Evolutionary conservation across 2,888 invertebrate species (phyloP).

Genomic region (Mantis religiosa): DNA sequence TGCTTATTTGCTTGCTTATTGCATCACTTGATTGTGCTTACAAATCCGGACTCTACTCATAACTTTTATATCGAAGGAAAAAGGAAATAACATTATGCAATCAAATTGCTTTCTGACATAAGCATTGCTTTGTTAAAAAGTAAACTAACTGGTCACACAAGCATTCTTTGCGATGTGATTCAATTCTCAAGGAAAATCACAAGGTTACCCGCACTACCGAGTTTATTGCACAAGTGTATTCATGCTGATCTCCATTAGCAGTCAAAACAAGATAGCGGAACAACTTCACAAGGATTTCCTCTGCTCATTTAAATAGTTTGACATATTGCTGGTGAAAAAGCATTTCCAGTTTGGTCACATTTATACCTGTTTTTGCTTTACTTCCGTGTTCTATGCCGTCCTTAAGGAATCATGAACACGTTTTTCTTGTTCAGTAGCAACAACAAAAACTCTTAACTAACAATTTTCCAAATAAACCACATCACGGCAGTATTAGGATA

Average conservation of each 20-base stretch:
- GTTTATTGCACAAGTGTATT: not conserved
- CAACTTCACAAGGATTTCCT: not conserved
- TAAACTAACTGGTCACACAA: not conserved
- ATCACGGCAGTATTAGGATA: too few relatives aligned
- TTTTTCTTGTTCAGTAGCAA: too few relatives aligned
- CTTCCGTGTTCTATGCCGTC: not conserved
- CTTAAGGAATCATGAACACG: not conserved
- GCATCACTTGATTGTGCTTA: too few relatives aligned
- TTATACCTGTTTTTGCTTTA: not conserved
- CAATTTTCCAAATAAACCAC: too few relatives aligned
- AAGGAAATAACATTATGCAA: too few relatives aligned
- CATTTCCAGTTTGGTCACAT: not conserved
- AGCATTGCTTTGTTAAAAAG: too few relatives aligned
- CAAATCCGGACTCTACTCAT: too few relatives aligned
- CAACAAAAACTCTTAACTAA: too few relatives aligned
- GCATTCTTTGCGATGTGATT: not conserved
- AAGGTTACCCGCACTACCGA: not conserved
- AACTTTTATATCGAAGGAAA: too few relatives aligned
- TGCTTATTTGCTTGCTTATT: too few relatives aligned
- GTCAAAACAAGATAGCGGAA: not conserved
- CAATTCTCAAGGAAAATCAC: not conserved
- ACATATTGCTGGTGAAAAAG: not conserved
- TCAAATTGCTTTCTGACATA: too few relatives aligned
- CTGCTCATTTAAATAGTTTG: not conserved
- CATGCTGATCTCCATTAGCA: not conserved